phyloP scores from a whole-genome alignment of 2,888 invertebrate species.

The Phalangium opilio region DNA sequence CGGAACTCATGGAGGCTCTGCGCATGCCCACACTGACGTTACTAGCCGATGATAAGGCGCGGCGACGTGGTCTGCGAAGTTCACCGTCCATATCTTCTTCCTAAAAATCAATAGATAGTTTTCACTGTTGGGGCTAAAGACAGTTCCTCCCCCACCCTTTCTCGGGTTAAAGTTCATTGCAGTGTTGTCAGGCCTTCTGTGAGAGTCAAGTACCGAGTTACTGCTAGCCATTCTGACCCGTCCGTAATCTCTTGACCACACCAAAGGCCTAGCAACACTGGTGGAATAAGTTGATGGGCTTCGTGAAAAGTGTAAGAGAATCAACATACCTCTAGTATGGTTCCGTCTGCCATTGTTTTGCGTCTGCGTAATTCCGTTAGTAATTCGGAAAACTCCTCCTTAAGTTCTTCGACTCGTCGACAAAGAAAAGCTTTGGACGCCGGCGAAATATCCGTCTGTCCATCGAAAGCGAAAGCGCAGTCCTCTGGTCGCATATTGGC shows the following conservation, averaged over 20 bases:
- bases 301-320: too few species aligned
- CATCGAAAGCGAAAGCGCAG: constrained; percentile 6
- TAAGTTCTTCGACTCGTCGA: constrained; percentile 27
- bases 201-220: too few species aligned
- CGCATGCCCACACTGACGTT: constrained; percentile 5
- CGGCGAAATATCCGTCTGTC: not conserved
- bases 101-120: constrained; percentile 16
- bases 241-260: too few species aligned
- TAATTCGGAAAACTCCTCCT: constrained; percentile 33
- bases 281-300: too few species aligned
- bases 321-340: constrained; percentile 4
- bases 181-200: too few species aligned
- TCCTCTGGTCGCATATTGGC: constrained; percentile 8
- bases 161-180: too few species aligned
- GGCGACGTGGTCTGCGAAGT: constrained; percentile 25
- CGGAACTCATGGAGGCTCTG: constrained; percentile 12
- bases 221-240: too few species aligned
- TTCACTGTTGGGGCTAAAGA: too few species aligned
- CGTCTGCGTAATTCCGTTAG: constrained; percentile 32
- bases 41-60: constrained; percentile 18
- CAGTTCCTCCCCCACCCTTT: too few species aligned
- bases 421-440: constrained; percentile 20
- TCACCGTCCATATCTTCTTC: constrained; percentile 30
- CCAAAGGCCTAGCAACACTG: too few species aligned
- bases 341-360: constrained; percentile 27